These are phyloP conservation scores for Halcyon senegalensis DNA, from an alignment of 2,113 vertebrate species.

Conservation along the genomic window DNA sequence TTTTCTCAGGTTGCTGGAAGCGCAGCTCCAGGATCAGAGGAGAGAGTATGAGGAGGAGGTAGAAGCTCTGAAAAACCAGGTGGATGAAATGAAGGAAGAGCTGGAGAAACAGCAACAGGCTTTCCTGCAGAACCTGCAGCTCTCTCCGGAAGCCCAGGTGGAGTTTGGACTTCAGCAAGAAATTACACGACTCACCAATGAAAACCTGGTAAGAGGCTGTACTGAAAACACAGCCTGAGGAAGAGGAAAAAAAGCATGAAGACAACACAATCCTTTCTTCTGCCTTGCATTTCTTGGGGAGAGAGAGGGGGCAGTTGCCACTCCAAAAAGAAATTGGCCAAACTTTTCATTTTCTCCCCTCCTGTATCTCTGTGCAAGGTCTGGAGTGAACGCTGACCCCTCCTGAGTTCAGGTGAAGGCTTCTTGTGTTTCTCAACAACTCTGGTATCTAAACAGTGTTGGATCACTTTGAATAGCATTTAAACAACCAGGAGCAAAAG, in stretches of 20 bases:
- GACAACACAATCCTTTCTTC: background rate
- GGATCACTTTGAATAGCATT: background rate
- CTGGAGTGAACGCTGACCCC: background rate
- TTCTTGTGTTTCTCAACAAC: background rate
- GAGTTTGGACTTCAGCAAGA: constrained; percentile 92
- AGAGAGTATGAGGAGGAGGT: constrained; percentile 82
- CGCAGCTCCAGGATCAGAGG: constrained; percentile 88
- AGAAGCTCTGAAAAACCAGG: constrained; percentile 79
- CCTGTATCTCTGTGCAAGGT: background rate
- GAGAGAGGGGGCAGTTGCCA: background rate
- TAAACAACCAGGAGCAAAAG: background rate
- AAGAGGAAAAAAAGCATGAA: background rate
- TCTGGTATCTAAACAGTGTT: background rate
- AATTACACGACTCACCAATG: constrained; percentile 90
- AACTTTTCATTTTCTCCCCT: background rate
- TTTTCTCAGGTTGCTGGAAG: constrained; percentile 85
- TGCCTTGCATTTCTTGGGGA: background rate
- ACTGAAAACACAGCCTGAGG: background rate
- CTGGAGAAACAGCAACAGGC: constrained; percentile 89
- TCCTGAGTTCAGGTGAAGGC: background rate
- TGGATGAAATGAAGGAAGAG: constrained; percentile 81
- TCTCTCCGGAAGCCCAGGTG: constrained; percentile 88
- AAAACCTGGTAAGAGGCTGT: constrained; percentile 87
- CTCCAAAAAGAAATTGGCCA: background rate
- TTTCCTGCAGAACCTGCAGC: constrained; percentile 81